Evolutionary conservation across 2,113 vertebrate species (phyloP).

Genomic region (Hystrix cristata): DNA sequence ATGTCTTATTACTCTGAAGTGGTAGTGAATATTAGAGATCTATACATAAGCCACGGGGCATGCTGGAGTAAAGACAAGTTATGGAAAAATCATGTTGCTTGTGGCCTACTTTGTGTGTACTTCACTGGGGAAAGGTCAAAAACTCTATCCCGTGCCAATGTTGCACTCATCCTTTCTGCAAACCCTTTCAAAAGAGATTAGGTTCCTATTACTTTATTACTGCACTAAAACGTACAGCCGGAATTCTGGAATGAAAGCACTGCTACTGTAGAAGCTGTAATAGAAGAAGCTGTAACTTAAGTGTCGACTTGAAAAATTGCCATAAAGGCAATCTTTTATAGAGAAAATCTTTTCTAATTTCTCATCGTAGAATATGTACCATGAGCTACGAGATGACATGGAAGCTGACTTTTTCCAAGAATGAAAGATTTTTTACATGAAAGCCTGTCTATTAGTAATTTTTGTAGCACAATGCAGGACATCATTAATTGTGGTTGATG

Average conservation of each 20-base stretch:
- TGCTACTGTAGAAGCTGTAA: conserved; percentile 61
- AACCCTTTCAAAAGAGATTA: conserved; percentile 74
- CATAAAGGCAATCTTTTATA: conserved; percentile 63
- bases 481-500: conserved; percentile 35
- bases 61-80: conserved; percentile 55
- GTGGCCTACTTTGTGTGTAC: not conserved
- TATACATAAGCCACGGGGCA: conserved; percentile 23
- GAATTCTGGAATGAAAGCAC: conserved; percentile 69
- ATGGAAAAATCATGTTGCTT: conserved; percentile 23
- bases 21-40: not conserved
- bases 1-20: conserved; percentile 46
- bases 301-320: conserved; percentile 70
- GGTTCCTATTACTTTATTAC: conserved; percentile 81
- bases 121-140: conserved; percentile 57
- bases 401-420: conserved; percentile 33
- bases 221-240: conserved; percentile 70
- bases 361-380: conserved; percentile 51
- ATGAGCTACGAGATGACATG: not conserved
- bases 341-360: conserved; percentile 75
- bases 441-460: not conserved
- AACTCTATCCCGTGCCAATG: conserved; percentile 46
- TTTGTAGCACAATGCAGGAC: conserved; percentile 5
- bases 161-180: conserved; percentile 62
- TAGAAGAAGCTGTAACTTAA: conserved; percentile 69
- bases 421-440: conserved; percentile 33